A percentile compares a stretch with the other conserved stretches of the same genome.
Evolutionary conservation across 2,797 vertebrate genomes (phyloP).

Genomic region (Lepilemur ruficaudatus): DNA sequence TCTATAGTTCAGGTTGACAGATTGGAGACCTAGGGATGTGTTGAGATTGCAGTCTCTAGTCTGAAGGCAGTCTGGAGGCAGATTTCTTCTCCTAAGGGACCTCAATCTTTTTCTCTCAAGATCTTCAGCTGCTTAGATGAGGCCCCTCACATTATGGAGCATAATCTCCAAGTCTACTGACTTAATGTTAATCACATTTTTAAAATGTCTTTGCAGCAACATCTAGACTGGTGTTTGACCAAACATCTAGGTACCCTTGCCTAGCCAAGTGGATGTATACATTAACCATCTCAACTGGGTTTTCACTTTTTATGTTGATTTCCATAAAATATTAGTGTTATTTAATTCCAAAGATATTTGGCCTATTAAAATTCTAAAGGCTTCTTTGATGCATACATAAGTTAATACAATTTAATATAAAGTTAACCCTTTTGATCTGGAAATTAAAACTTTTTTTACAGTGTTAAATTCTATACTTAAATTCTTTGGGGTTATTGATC

Average conservation of each 20-base stretch:
- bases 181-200: neutral
- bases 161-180: neutral
- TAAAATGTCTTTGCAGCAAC: neutral
- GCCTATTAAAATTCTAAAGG: neutral
- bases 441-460: neutral
- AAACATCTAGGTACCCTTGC: neutral
- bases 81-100: neutral
- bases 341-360: neutral
- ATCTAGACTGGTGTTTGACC: neutral
- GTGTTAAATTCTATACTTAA: neutral
- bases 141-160: neutral
- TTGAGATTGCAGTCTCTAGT: neutral
- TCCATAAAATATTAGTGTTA: neutral
- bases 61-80: neutral
- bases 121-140: neutral
- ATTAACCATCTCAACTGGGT: neutral
- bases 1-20: neutral
- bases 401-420: neutral
- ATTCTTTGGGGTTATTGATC: neutral
- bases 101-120: neutral
- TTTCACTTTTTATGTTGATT: neutral
- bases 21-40: neutral
- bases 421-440: neutral
- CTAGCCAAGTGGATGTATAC: neutral
- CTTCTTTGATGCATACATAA: neutral